These are phyloP conservation scores for Ormyrus thymus DNA, from an alignment of 2,888 invertebrate genomes.

Conservation along the genomic window DNA sequence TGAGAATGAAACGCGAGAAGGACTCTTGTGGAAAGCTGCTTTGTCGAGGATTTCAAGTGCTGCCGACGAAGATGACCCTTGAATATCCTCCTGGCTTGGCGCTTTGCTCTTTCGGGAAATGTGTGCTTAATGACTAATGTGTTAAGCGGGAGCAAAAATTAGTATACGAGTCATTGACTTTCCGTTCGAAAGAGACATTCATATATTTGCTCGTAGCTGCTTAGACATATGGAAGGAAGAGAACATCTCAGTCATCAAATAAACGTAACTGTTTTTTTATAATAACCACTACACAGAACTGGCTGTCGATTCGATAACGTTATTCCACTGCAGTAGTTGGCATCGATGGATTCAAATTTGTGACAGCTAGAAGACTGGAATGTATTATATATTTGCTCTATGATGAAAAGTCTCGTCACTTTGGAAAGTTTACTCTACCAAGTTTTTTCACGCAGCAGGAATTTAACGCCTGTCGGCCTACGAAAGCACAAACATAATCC, in stretches of 20 bases:
- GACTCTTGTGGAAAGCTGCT: not conserved
- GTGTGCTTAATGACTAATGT: too few species aligned
- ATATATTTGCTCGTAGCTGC: too few species aligned
- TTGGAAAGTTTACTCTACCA: constrained; percentile 17
- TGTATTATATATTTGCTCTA: constrained; percentile 38
- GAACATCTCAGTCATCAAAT: too few species aligned
- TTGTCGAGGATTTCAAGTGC: not conserved
- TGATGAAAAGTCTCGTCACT: constrained; percentile 32
- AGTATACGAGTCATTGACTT: too few species aligned
- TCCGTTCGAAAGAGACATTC: too few species aligned
- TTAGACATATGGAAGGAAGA: too few species aligned
- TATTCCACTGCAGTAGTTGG: not conserved
- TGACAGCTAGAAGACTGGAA: constrained; percentile 20
- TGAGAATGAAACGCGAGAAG: constrained; percentile 5
- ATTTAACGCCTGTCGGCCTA: constrained; percentile 52
- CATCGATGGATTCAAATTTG: not conserved
- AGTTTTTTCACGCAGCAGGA: constrained; percentile 38
- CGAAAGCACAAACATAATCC: constrained; percentile 50
- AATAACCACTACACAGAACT: not conserved
- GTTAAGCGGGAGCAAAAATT: too few species aligned
- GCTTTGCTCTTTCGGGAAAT: too few species aligned
- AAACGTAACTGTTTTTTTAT: not conserved
- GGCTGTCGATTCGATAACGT: too few species aligned
- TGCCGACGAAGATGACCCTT: too few species aligned
- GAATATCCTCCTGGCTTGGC: too few species aligned